Conservation (phyloP, 2,113 vertebrate species). For the Desmodus rotundus region DNA sequence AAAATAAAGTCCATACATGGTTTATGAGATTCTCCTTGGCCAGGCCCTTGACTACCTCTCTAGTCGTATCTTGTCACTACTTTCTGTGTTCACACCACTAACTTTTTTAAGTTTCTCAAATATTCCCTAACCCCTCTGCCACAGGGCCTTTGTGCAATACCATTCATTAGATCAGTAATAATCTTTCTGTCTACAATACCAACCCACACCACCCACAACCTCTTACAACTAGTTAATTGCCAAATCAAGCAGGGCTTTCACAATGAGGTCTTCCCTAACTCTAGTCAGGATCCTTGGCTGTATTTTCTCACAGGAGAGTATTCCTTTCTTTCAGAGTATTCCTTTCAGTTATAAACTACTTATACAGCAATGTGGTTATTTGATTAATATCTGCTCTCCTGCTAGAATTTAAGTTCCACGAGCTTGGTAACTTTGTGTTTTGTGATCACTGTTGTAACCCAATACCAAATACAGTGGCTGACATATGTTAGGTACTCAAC, state of each 20-base stretch:
- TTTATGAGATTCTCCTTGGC: neutral
- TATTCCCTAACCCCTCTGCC: neutral
- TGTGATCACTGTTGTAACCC: neutral
- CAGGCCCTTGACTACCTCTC: neutral
- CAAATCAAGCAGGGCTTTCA: neutral
- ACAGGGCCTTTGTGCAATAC: neutral
- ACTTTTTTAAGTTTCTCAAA: neutral
- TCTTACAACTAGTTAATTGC: constrained; percentile 1
- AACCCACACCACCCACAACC: neutral
- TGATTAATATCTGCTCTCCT: neutral
- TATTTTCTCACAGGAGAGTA: neutral
- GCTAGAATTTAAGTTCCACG: constrained; percentile 35
- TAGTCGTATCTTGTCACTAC: neutral
- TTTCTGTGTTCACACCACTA: neutral
- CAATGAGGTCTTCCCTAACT: neutral
- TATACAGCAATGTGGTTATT: neutral
- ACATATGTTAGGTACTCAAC: neutral
- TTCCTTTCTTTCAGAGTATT: neutral
- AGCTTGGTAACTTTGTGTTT: neutral
- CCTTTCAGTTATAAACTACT: neutral
- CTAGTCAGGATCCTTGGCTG: neutral
- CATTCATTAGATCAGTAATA: neutral
- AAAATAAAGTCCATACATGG: neutral
- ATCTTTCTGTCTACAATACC: neutral
- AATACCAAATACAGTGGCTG: neutral